Conservation (phyloP, 1,140 invertebrate species). For the Cydia fagiglandana region DNA sequence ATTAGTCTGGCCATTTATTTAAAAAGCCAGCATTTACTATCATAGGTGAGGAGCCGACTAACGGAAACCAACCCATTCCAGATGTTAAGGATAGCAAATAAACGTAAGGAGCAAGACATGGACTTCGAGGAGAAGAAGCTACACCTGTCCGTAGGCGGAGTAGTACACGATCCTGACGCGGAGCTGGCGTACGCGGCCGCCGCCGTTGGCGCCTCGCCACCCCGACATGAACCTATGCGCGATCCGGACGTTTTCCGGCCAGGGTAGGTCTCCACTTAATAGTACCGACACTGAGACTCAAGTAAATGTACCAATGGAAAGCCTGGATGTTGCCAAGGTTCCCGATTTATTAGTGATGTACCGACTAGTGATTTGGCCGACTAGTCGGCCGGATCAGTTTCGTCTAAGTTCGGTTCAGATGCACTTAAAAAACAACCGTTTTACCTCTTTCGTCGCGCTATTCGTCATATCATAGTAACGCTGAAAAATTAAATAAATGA, state of each 20-base stretch:
- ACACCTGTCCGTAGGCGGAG: slow-evolving; percentile 85
- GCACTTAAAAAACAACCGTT: no score
- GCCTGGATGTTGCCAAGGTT: no score
- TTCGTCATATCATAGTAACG: no score
- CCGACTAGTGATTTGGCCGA: no score
- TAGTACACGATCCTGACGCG: slow-evolving; percentile 89
- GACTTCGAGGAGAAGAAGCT: slow-evolving; percentile 98
- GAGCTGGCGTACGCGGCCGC: slow-evolving; percentile 81
- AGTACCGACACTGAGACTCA: no score
- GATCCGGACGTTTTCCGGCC: slow-evolving; percentile 53
- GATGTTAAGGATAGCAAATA: slow-evolving; percentile 88
- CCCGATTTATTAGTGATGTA: no score
- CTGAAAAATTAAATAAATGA: no score
- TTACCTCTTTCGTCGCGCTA: no score
- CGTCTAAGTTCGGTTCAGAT: no score
- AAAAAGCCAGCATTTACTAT: background rate
- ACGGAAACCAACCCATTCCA: slow-evolving; percentile 35
- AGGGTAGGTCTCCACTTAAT: slow-evolving; percentile 38
- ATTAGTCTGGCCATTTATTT: no score
- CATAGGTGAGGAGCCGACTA: background rate
- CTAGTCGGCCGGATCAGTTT: no score
- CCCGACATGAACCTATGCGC: slow-evolving; percentile 53
- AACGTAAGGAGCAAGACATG: slow-evolving; percentile 96
- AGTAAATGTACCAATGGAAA: background rate
- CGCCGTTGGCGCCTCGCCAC: slow-evolving; percentile 69